Conservation (phyloP, 2,888 invertebrate species). For the Heteropelma amictum region DNA sequence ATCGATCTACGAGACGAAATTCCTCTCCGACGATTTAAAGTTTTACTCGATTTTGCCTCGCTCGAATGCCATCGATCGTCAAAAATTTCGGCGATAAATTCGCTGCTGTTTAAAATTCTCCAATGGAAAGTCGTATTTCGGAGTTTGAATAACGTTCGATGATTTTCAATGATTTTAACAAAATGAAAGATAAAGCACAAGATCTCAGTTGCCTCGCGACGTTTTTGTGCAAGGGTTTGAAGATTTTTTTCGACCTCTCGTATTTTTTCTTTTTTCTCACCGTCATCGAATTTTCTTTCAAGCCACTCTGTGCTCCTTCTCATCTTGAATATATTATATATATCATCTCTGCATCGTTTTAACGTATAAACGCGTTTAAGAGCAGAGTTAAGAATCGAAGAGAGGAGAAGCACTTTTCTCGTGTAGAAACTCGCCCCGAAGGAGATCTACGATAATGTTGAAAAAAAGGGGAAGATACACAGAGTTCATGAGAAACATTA, state of each 20-base stretch:
- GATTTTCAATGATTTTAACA: no score
- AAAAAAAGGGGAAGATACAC: constrained; percentile 38
- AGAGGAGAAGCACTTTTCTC: constrained; percentile 42
- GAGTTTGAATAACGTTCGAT: no score
- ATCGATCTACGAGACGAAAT: constrained; percentile 43
- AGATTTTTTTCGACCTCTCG: no score
- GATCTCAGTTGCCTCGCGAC: no score
- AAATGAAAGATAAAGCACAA: no score
- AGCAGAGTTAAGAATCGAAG: constrained; percentile 19
- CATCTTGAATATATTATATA: background rate
- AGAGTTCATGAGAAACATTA: constrained; percentile 22
- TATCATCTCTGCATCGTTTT: constrained; percentile 20
- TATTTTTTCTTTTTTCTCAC: no score
- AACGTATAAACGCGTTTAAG: no score
- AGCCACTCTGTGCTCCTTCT: background rate
- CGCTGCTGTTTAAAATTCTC: no score
- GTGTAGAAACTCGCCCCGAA: constrained; percentile 4
- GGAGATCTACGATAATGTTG: constrained; percentile 60
- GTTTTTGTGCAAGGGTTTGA: no score
- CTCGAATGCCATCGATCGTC: background rate
- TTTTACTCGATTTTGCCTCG: no score
- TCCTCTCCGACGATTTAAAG: constrained; percentile 29
- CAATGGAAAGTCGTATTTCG: no score
- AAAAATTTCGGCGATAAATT: no score
- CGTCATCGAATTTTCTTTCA: background rate